phyloP scores from a whole-genome alignment of 1,140 invertebrate genomes.

The Listronotus oregonensis region DNA sequence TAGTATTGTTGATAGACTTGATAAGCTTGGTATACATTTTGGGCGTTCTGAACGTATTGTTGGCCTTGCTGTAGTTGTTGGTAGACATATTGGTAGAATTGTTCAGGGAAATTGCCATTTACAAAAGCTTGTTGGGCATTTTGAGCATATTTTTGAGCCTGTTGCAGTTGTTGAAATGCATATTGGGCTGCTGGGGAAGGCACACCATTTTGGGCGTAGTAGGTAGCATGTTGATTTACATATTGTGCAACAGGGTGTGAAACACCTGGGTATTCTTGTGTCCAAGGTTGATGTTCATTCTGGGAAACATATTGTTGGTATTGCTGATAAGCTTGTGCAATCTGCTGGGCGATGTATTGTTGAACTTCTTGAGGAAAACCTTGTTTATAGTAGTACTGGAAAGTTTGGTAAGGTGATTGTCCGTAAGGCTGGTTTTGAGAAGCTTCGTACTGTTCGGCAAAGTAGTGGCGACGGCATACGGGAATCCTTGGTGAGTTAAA shows the following conservation, averaged over 20 bases:
- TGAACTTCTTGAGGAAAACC: conserved; percentile 7
- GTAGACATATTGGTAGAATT: conserved; percentile 17
- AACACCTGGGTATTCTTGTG: conserved; percentile 5
- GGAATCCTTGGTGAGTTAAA: conserved; percentile 12
- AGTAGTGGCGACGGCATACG: conserved; percentile 12
- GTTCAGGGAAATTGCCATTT: background rate
- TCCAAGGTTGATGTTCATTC: conserved; percentile 11
- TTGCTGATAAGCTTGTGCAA: conserved; percentile 8
- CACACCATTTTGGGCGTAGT: conserved; percentile 14
- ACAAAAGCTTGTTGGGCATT: conserved; percentile 10
- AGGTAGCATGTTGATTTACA: background rate
- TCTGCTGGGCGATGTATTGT: conserved; percentile 20
- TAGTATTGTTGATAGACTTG: conserved; percentile 6
- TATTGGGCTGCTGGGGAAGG: conserved; percentile 1
- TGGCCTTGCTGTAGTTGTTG: conserved; percentile 14
- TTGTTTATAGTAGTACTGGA: conserved; percentile 23
- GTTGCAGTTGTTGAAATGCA: conserved; percentile 12
- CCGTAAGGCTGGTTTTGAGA: conserved; percentile 7
- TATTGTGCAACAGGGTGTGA: conserved; percentile 15
- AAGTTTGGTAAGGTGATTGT: conserved; percentile 19
- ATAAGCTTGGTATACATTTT: conserved; percentile 7
- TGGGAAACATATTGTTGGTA: conserved; percentile 4
- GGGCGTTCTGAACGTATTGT: conserved; percentile 7
- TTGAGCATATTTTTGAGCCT: conserved; percentile 18
- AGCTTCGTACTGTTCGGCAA: conserved; percentile 20